Conservation (phyloP, 30 jellyfish, hydroid and myxozoan species). For the Hydra vulgaris region DNA sequence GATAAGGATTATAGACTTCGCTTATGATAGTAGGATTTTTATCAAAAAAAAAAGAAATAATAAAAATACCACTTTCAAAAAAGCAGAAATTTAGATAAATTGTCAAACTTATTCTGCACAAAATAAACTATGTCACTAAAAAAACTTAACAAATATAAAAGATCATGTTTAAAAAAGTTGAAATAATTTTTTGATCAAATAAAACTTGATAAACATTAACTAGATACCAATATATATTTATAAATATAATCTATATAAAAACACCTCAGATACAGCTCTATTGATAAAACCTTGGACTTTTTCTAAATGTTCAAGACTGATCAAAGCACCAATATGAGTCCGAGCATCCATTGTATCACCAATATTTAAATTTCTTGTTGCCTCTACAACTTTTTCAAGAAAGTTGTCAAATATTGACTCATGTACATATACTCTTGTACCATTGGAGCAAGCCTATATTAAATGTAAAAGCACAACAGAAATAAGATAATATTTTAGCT, state of each 20-base stretch:
- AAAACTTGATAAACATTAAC: no score
- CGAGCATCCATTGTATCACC: slow-evolving; percentile 78
- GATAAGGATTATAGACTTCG: no score
- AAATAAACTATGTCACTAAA: no score
- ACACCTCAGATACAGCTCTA: slow-evolving; percentile 71
- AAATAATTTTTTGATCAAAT: no score
- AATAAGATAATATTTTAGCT: no score
- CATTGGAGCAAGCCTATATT: slow-evolving; percentile 86
- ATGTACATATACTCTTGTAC: slow-evolving; percentile 78
- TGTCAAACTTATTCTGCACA: no score
- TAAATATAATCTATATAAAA: background rate
- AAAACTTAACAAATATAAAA: no score
- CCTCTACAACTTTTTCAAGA: slow-evolving; percentile 42
- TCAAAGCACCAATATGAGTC: slow-evolving; percentile 79
- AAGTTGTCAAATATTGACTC: slow-evolving; percentile 62
- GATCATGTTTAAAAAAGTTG: no score
- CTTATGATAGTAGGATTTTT: no score
- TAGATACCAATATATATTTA: background rate
- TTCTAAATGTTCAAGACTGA: slow-evolving; percentile 69
- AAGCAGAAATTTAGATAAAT: no score
- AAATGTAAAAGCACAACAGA: background rate
- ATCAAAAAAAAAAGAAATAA: no score
- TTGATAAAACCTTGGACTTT: slow-evolving; percentile 60
- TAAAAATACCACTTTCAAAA: no score
- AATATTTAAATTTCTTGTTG: slow-evolving; percentile 35